Base-by-base conservation (phyloP, 2,113 vertebrate species). In the Anarhynchus alexandrinus region DNA sequence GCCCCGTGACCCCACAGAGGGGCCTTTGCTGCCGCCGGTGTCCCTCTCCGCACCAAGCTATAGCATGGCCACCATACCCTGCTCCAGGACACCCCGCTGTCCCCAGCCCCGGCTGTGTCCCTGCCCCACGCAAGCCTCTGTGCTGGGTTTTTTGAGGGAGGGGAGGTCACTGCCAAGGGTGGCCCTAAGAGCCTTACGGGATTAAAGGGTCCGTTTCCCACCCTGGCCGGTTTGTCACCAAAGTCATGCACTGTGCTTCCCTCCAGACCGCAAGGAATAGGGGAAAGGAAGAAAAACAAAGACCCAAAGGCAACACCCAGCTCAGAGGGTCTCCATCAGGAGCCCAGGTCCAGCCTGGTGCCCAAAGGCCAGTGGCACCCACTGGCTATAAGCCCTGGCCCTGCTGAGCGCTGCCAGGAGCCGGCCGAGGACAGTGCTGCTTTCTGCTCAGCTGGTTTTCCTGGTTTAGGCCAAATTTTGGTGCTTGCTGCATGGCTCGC, bases 1-100 rank as follows among this genome's bases (percentile, higher is more conserved):
- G 4, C 5, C 34, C 30, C 2, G 0, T 2, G 8, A 42, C 26
- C 36, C 38, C 57, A 0, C 58, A 2, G 40, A 23, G 32, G 17
- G 11, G 4, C 15, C 32, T 22, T 34, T 19, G 36, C 40, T 45
- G 81, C 45, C 21, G 54, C n/a, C 15, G 4, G 10, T 19, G 47
- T 7, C 52, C 32, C 42, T 12, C 34, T 30, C 21, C 2, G 4
- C 29, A 11, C 38, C 5, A 5, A 27, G 38, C 38, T 23, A 9
- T 15, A 3, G 36, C 51, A 4, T 2, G 32, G 77, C 5, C 9
- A 1, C 5, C 1, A 34, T 8, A 12, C 30, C 61, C 82, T 36
- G 22, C 54, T 17, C 38, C 51, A 9, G 64, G 62, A 47, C 52
- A 38, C 6, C 3, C 66, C 3, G 38, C 65, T 45, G 66, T 7